Conservation (phyloP, 2,888 invertebrate genomes). For the Euplagia quadripunctaria region DNA sequence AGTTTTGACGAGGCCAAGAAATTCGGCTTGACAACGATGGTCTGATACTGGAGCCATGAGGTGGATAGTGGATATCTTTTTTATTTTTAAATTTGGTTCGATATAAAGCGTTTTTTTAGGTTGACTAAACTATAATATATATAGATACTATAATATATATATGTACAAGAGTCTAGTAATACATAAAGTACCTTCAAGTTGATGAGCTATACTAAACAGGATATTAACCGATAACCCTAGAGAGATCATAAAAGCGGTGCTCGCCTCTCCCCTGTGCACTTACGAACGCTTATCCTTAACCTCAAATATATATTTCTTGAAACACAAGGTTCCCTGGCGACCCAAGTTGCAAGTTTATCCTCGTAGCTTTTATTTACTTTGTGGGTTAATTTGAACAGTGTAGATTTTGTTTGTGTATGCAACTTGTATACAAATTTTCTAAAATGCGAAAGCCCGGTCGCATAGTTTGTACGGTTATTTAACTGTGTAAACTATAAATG, state of each 20-base stretch:
- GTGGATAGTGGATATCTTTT: no score
- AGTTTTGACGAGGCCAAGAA: no score
- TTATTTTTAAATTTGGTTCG: no score
- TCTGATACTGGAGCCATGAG: no score
- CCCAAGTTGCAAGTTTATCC: background rate
- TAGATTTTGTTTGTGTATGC: background rate
- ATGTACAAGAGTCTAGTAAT: background rate
- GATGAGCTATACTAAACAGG: conserved; percentile 13
- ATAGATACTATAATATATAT: no score
- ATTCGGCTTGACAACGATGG: no score
- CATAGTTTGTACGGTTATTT: background rate
- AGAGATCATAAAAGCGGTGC: conserved; percentile 19
- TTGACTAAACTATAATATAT: no score
- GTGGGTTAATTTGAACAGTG: background rate
- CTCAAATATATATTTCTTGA: conserved; percentile 15
- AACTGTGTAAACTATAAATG: background rate
- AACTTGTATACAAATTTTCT: conserved; percentile 1
- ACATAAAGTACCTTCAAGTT: conserved; percentile 10
- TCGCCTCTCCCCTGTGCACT: conserved; percentile 19
- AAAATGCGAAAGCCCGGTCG: background rate
- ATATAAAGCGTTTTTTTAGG: no score
- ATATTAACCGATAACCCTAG: conserved; percentile 24
- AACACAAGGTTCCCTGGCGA: conserved; percentile 13
- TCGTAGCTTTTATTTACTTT: conserved; percentile 8
- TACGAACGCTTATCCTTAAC: conserved; percentile 22